Evolutionary conservation across 30 jellyfish, hydroid and myxozoan genomes (phyloP).

Genomic region (Pelagia noctiluca): DNA sequence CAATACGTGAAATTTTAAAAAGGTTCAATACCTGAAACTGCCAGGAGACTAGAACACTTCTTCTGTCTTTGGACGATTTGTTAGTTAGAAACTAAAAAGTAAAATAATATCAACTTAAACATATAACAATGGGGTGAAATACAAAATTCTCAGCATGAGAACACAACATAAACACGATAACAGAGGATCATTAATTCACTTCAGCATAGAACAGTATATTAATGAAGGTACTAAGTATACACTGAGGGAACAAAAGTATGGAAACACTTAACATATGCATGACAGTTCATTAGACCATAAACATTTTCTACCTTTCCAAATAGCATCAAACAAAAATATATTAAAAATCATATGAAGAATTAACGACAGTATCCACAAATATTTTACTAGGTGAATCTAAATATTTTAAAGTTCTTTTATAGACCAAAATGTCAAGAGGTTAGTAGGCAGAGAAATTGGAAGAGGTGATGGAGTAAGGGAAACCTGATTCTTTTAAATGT

Average conservation of each 20-base stretch:
- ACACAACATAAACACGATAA: background rate
- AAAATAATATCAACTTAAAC: background rate
- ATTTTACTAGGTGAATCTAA: too few relatives aligned
- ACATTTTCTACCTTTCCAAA: too few relatives aligned
- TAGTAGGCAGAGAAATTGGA: too few relatives aligned
- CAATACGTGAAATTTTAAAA: background rate
- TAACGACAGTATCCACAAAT: too few relatives aligned
- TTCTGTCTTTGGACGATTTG: conserved; percentile 44
- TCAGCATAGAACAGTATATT: background rate
- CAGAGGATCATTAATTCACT: background rate
- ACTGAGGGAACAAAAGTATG: background rate
- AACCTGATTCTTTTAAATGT: too few relatives aligned
- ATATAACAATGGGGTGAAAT: too few relatives aligned
- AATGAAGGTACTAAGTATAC: background rate
- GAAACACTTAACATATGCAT: background rate
- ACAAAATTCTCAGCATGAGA: background rate
- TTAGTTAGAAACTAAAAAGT: conserved; percentile 35
- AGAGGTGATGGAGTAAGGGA: too few relatives aligned
- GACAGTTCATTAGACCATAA: too few relatives aligned
- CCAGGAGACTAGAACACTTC: conserved; percentile 63
- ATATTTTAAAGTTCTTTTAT: too few relatives aligned
- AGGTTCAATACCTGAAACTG: conserved; percentile 47
- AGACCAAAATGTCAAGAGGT: too few relatives aligned
- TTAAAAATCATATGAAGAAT: too few relatives aligned
- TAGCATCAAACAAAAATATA: too few relatives aligned